Percentiles rank a stretch among this genome's conserved stretches.
Evolutionary conservation across 1,140 invertebrate genomes (phyloP).

Genomic region (Lordiphosa mommai): DNA sequence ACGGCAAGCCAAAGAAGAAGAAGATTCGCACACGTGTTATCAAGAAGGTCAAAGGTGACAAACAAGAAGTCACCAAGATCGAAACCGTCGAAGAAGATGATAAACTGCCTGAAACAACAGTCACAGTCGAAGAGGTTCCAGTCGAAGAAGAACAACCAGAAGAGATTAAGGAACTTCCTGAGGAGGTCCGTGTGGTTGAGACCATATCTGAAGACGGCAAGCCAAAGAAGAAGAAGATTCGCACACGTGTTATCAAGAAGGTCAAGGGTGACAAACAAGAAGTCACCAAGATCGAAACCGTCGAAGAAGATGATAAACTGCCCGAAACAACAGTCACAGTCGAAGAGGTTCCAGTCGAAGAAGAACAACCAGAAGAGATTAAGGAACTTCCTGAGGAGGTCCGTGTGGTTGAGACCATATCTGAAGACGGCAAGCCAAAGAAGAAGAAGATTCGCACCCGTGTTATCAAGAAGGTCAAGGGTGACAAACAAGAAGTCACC

Average conservation of each 20-base stretch:
- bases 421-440: constrained; percentile 6
- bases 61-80: constrained; percentile 68
- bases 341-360: constrained; percentile 39
- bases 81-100: constrained; percentile 67
- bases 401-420: constrained; percentile 22
- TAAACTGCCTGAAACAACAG: constrained; percentile 52
- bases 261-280: constrained; percentile 59
- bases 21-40: constrained; percentile 69
- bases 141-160: constrained; percentile 10
- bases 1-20: constrained; percentile 58
- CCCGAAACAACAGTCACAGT: constrained; percentile 44
- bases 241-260: constrained; percentile 53
- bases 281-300: constrained; percentile 66
- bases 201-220: constrained; percentile 46
- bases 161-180: constrained; percentile 27
- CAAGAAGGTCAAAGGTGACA: constrained; percentile 56
- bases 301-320: constrained; percentile 43
- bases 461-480: constrained; percentile 57
- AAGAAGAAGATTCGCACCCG: constrained; percentile 45
- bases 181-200: constrained; percentile 73
- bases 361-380: constrained; percentile 38
- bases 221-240: constrained; percentile 56
- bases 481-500: constrained; percentile 47
- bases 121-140: constrained; percentile 31
- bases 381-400: constrained; percentile 78